Conservation (phyloP, 2,113 vertebrate species). For the Scytalopus superciliaris region DNA sequence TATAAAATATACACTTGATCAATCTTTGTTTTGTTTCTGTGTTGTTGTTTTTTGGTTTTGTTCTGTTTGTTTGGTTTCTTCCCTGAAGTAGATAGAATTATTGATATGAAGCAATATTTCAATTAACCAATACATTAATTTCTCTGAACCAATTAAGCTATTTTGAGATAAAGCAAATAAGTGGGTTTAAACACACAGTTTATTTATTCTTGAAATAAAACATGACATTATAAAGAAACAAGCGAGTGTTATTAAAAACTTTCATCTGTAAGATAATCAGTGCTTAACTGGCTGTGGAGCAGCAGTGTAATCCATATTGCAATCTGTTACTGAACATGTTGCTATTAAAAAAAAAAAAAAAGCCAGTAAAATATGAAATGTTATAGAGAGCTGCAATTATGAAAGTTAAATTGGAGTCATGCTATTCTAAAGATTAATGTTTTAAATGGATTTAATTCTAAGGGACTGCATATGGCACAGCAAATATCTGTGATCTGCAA, state of each 20-base stretch:
- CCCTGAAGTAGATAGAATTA: not conserved
- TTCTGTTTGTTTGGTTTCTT: not conserved
- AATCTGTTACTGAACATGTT: not conserved
- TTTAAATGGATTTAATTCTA: not conserved
- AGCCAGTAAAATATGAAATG: not conserved
- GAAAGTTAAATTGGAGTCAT: not conserved
- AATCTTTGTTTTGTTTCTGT: not conserved
- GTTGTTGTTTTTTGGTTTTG: not conserved
- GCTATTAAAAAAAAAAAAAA: not conserved
- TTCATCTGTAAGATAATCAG: not conserved
- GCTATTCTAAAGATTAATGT: not conserved
- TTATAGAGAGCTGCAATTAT: not conserved
- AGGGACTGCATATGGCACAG: not conserved
- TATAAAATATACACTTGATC: not conserved
- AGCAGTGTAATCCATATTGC: not conserved
- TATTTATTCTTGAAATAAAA: slow-evolving; percentile 14
- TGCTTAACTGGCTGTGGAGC: not conserved
- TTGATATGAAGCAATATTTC: not conserved
- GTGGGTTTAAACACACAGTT: not conserved
- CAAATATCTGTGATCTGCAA: not conserved
- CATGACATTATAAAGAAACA: not conserved
- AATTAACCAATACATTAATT: not conserved
- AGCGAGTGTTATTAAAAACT: not conserved
- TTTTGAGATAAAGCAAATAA: not conserved
- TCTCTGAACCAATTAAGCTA: not conserved